Conservation (phyloP, 2,797 vertebrate species). For the Cossypha niveicapilla region DNA sequence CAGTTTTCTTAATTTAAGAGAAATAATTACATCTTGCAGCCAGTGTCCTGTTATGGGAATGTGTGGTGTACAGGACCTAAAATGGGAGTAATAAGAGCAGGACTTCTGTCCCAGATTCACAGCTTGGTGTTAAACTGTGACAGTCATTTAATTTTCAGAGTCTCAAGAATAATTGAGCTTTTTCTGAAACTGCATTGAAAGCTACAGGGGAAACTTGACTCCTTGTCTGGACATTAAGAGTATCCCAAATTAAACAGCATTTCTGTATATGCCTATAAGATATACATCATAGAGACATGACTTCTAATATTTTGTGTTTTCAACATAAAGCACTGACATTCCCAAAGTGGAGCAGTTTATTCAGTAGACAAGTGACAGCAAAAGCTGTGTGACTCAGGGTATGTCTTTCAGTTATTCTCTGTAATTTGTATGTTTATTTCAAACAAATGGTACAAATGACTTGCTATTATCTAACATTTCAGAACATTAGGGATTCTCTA, state of each 20-base stretch:
- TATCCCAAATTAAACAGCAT: background rate
- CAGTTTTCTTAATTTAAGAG: background rate
- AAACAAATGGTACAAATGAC: background rate
- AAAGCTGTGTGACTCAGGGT: background rate
- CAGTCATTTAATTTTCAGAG: background rate
- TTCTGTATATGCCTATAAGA: background rate
- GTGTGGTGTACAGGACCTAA: background rate
- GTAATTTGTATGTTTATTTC: conserved; percentile 12
- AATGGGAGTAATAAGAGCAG: background rate
- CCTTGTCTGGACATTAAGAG: background rate
- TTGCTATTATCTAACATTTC: background rate
- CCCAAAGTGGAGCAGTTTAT: background rate
- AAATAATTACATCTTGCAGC: background rate
- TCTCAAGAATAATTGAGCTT: background rate
- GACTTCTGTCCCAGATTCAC: background rate
- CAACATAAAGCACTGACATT: background rate
- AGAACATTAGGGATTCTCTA: background rate
- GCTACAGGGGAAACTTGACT: background rate
- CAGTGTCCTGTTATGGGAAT: background rate
- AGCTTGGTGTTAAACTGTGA: background rate
- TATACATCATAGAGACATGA: background rate
- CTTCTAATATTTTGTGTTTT: background rate
- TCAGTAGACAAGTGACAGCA: background rate
- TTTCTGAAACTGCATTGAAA: background rate
- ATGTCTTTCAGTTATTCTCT: background rate